Evolutionary conservation across 2,113 vertebrate genomes (phyloP), one percentile per base, ranked within the genome.

Genomic region (Trochalopteron elliotii): DNA sequence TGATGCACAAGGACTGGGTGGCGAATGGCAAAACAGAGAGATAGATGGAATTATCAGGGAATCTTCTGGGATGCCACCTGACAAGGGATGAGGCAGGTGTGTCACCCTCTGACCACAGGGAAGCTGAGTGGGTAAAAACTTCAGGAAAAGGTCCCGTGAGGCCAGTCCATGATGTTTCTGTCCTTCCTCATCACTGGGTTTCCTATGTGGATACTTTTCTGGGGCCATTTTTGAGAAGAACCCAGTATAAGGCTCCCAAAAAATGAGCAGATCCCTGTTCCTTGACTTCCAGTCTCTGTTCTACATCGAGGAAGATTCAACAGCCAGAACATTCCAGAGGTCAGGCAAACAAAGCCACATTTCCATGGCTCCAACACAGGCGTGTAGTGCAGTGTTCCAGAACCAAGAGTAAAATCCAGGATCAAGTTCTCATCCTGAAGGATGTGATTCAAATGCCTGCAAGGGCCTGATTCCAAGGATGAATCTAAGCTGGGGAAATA

Each of bases 1-100:
- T 42, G 19, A 20, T 40, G n/a, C 1, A 1, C 7, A 3, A 19
- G 25, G 7, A 10, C 2, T 17, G 47, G 28, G 18, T 79, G 37
- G 60, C n/a, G 45, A 81, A 33, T 14, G 10, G 24, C 9, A 57
- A 28, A 31, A 11, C 1, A 2, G 11, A 18, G 33, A 42, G 81
- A 53, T 5, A 31, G 31, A 33, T 24, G 9, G 42, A 81, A 63
- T 55, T 57, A 22, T 6, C 22, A 59, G 52, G 47, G 45, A 87
- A 55, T 15, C 15, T 40, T 56, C 49, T 65, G 81, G 56, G 59
- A 10, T 33, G 12, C 15, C 40, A n/a, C 24, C 9, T n/a, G 59
- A 35, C 61, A 55, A 61, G 11, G 42, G 28, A 50, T 63, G 52
- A 68, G 69, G 25, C 45, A 65, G n/a, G 12, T 6, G 2, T 64